Base-by-base conservation (phyloP, 2,888 invertebrate species). In the Graphium colonna region DNA sequence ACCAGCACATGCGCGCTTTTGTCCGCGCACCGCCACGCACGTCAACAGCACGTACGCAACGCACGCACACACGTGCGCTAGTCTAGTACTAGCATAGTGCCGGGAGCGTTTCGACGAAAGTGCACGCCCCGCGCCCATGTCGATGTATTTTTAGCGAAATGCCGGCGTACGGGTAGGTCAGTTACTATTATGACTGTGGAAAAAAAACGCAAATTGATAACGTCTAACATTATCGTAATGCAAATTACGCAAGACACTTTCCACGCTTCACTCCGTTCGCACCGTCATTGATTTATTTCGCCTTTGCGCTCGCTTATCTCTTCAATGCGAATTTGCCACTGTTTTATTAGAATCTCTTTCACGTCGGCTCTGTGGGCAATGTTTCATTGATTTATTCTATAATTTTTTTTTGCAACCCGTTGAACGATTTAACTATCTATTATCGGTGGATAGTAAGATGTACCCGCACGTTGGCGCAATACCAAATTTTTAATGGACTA, bases 141-240 rank as follows among this genome's bases (percentile, higher is more conserved):
- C 64, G 62, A 63, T 68, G 67, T 86, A 87, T 85, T 84, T 85
- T 85, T 84, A 86, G 82, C 77, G 59, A 79, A 78, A 75, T 76
- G 71, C 71, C 64, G 69, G 69, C 71, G 77, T 83, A 77, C 73
- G 80, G 77, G 78, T 87, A 86, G 86, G 86, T 87, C 86, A 86
- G 86, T 82, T 77, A 81, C 75, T 79, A 73, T 78, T 82, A 78
- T 79, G 79, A 79, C 79, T 79, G 74, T 12, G 12, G n/a, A 36
- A 36, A 36, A 36, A 36, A 36, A 36, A 12, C 9, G 36, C 12
- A 63, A 65, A 56, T 59, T 62, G 59, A 64, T 62, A 64, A 65
- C 56, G 33, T 39, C 16, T 15, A 47, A 42, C 45, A 42, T 33
- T 58, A 56, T 60, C 58, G 55, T 59, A 59, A 61, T 55, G 52